Evolutionary conservation across 2,888 invertebrate species (phyloP).

Genomic region (Polydrusus cervinus): DNA sequence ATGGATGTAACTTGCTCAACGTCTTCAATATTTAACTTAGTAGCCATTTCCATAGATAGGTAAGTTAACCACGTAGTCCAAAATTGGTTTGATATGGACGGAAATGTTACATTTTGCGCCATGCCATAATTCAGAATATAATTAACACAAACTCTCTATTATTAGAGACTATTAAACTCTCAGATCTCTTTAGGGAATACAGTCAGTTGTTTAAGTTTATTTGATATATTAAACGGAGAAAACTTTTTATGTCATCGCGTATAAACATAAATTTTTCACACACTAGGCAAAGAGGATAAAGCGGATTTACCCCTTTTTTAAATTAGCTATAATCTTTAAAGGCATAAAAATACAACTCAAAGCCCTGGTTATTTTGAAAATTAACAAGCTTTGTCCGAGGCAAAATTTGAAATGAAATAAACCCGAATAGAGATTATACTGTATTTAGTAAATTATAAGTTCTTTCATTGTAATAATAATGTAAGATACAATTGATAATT

Average conservation of each 20-base stretch:
- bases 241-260: not conserved
- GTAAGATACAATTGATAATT: too few relatives aligned
- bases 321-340: constrained; percentile 15
- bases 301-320: not conserved
- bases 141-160: too few relatives aligned
- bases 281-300: constrained; percentile 1
- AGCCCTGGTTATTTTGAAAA: constrained; percentile 9
- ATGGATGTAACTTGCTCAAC: constrained; percentile 98
- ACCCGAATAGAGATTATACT: not conserved
- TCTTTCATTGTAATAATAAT: not conserved
- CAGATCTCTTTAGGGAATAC: too few relatives aligned
- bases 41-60: constrained; percentile 99
- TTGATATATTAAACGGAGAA: not conserved
- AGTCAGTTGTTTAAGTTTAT: too few relatives aligned
- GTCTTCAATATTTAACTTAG: constrained; percentile 97
- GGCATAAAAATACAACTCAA: not conserved
- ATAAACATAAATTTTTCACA: not conserved
- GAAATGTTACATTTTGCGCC: too few relatives aligned
- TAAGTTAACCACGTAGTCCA: constrained; percentile 76
- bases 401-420: not conserved
- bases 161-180: too few relatives aligned
- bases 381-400: not conserved
- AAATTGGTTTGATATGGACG: too few relatives aligned
- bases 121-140: too few relatives aligned
- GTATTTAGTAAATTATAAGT: constrained; percentile 1